Base-by-base conservation (phyloP, 2,888 invertebrate species). In the Sphaerophoria rueppellii region DNA sequence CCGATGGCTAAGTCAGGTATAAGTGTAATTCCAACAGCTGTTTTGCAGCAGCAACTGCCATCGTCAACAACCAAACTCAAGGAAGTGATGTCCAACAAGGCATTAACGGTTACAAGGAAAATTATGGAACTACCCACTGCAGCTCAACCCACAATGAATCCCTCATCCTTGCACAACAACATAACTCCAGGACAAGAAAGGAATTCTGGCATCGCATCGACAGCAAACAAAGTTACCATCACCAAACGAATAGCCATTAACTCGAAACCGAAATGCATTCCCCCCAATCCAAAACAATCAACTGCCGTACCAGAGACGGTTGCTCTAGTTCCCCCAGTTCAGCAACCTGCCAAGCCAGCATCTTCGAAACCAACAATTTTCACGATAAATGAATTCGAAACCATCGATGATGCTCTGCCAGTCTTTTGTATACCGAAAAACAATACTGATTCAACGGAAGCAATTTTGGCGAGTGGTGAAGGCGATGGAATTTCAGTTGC, bases 371-470 rank as follows among this genome's bases (percentile, higher is more conserved):
- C 67, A n/a, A 46, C 72, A 34, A 67, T 77, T n/a, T 72, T 77
- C 6, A 76, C 65, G 3, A 46, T 82, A 32, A 11, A 69, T 3
- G 76, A 76, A 40, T 70, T 40, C 24, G 67, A 75, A 35, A 16
- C 12, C 6, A 60, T 63, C 4, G 52, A 61, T 6, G 63, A 76
- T 52, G 63, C 71, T 0, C 71, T 65, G 7, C 52, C 75, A 32
- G 65, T 58, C 4, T 60, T 58, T 60, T 58, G 58, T n/a, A 71
- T 71, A 60, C 71, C 55, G 0, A 58, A 48, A 37, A 71, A 35
- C n/a, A 11, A n/a, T 0, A 4, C n/a, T n/a, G 12, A 32, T 4
- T 0, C 32, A 57, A 4, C 43, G 12, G 6, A 9, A 43, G 2
- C 43, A 4, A n/a, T 16, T 6, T 5, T n/a, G 4, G 2, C 46